Evolutionary conservation across 2,113 vertebrate genomes (phyloP), one percentile per base, ranked within the genome.

Genomic region (Ia io): DNA sequence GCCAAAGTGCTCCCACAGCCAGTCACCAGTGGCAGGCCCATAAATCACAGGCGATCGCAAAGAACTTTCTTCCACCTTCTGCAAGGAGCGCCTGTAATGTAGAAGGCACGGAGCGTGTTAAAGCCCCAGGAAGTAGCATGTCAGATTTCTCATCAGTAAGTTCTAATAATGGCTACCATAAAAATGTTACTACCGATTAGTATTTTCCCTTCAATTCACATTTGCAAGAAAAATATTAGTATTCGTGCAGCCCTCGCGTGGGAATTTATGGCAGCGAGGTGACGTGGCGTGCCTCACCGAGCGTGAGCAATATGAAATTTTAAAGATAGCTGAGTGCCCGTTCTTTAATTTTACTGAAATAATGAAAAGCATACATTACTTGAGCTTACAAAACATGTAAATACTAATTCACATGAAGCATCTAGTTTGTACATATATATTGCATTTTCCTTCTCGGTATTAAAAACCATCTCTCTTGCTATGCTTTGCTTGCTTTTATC

Each of bases 341-440:
- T 98, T 98, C 90, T 97, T 98, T 98, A 98, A 97, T 98, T 98
- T 98, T 97, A 97, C 95, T 94, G 97, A 98, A 98, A 97, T 98
- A 98, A 98, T 98, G 98, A 98, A 98, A 98, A 98, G 2, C 98
- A 98, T 98, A 98, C 98, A 98, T 98, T 98, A 98, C 90, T 97
- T 92, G 86, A 88, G 96, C 97, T 98, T 97, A 95, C 95, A 90
- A 97, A 98, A 96, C 91, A 92, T 40, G 90, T 97, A 97, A 98
- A 96, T 97, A 94, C 95, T 98, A 98, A 97, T 96, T 98, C 96
- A 95, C 96, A 95, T 4, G 37, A 95, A 98, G 74, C 65, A 61
- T 97, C 96, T 96, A 44, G 96, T 98, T 98, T 87, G 94, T 76
- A 73, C 51, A 70, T 42, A 73, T 91, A 83, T 93, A 91, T 96